Base-by-base conservation (phyloP, 2,113 vertebrate genomes). In the Channa argus region DNA sequence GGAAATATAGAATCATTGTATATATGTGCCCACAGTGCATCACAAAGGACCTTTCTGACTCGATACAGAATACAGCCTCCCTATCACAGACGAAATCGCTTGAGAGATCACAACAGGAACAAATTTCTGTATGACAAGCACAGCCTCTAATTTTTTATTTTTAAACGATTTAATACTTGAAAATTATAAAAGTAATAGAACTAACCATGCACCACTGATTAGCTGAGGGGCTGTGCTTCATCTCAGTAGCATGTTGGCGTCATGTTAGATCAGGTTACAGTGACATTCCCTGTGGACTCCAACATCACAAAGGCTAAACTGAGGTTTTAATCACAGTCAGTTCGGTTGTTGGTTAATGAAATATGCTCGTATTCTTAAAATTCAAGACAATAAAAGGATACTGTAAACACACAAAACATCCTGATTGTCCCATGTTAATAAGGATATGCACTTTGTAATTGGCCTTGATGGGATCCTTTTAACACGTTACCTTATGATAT, bases 331-430 rank as follows among this genome's bases (percentile, higher is more conserved):
- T 24, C 24, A 24, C 24, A 58, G n/a, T n/a, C n/a, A n/a, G n/a
- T n/a, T n/a, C n/a, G n/a, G n/a, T n/a, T n/a, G n/a, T n/a, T n/a
- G n/a, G n/a, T n/a, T n/a, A n/a, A n/a, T n/a, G n/a, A n/a, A 46
- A 3, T 13, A 10, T 33, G 41, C 2, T 66, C 63, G 54, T 34
- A 2, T 44, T 14, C 6, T 2, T 46, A 71, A 4, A 52, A 15
- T 47, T 37, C 33, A 46, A 55, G 71, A 59, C 12, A 71, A 68
- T 52, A 5, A 38, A 69, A 76, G 49, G 72, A 37, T 54, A 33
- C 43, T 55, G 45, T 24, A 39, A 58, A 64, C 38, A 50, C 59
- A 72, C 69, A 13, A 58, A 74, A 37, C 13, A 24, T 24, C 3
- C 10, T 66, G 6, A 52, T 76, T 50, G 43, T 10, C 12, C 24